A percentile compares a stretch with the other conserved stretches of the same genome.
Evolutionary conservation across 1,140 invertebrate genomes (phyloP).

Genomic region (Gonatopus flavifemur): DNA sequence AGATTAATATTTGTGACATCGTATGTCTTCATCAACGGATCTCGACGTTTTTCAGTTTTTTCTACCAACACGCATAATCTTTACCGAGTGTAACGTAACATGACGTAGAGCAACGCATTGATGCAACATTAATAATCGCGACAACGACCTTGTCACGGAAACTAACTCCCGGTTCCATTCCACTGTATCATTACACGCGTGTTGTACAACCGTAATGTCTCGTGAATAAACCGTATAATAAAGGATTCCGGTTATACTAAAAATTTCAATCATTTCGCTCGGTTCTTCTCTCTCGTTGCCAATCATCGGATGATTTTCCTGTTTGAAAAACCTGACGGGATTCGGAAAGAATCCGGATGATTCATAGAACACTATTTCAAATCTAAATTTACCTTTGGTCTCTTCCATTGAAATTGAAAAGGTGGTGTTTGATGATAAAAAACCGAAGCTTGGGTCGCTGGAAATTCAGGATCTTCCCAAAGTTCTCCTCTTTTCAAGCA

Average conservation of each 20-base stretch:
- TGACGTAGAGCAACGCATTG: too few relatives aligned
- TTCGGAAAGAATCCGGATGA: too few relatives aligned
- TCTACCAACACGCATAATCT: slow-evolving; percentile 15
- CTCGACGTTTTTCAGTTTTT: too few relatives aligned
- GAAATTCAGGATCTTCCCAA: slow-evolving; percentile 93
- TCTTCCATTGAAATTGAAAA: slow-evolving; percentile 88
- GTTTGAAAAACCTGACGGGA: too few relatives aligned
- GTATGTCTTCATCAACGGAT: too few relatives aligned
- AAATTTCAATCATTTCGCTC: not conserved
- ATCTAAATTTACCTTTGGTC: slow-evolving; percentile 74
- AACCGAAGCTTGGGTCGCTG: slow-evolving; percentile 82
- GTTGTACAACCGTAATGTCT: slow-evolving; percentile 7
- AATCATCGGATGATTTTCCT: too few relatives aligned
- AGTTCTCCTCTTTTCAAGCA: slow-evolving; percentile 78
- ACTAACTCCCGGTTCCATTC: slow-evolving; percentile 15
- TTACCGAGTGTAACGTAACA: slow-evolving; percentile 17
- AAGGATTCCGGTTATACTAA: slow-evolving; percentile 14
- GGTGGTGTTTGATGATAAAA: slow-evolving; percentile 93
- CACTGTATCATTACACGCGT: slow-evolving; percentile 11
- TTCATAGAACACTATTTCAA: too few relatives aligned
- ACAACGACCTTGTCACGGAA: slow-evolving; percentile 21
- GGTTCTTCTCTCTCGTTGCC: not conserved
- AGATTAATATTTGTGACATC: too few relatives aligned
- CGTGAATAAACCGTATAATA: slow-evolving; percentile 11
- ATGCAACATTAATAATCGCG: too few relatives aligned